Percentiles rank a stretch among this genome's conserved stretches.
Evolutionary conservation across 2,797 vertebrate species (phyloP).

Genomic region (Clarias platycephalus): DNA sequence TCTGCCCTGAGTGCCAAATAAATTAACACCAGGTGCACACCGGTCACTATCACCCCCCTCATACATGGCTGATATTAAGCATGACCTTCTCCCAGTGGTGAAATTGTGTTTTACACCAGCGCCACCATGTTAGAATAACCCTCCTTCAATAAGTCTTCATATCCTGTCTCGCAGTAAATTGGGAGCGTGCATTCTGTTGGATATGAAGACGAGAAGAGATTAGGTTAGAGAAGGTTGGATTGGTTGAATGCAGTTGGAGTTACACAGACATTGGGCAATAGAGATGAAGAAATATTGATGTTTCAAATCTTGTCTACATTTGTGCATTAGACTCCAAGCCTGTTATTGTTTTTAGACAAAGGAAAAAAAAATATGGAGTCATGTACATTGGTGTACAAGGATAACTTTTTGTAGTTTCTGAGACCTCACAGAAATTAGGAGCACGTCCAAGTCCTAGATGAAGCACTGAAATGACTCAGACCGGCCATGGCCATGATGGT

Average conservation of each 20-base stretch:
- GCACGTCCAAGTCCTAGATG: background rate
- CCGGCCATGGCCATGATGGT: background rate
- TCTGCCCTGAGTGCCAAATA: conserved; percentile 17
- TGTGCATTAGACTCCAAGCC: background rate
- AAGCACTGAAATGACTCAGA: background rate
- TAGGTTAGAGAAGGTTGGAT: background rate
- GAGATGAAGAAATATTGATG: background rate
- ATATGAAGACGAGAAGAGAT: background rate
- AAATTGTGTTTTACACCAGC: background rate
- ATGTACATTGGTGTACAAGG: background rate
- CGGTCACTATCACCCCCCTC: conserved; percentile 10
- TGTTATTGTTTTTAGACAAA: background rate
- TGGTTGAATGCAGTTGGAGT: conserved; percentile 13
- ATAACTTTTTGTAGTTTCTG: background rate
- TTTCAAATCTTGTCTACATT: background rate
- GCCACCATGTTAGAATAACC: background rate
- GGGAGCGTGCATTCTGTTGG: background rate
- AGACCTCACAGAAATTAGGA: background rate
- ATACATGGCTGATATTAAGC: conserved; percentile 12
- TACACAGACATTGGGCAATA: background rate
- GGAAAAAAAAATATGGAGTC: background rate
- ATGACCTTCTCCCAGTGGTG: background rate
- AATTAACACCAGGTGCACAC: conserved; percentile 14
- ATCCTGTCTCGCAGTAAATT: conserved; percentile 26
- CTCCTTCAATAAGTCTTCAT: background rate